Evolutionary conservation across 1,140 invertebrate species (phyloP).

Genomic region (Whitmania pigra): DNA sequence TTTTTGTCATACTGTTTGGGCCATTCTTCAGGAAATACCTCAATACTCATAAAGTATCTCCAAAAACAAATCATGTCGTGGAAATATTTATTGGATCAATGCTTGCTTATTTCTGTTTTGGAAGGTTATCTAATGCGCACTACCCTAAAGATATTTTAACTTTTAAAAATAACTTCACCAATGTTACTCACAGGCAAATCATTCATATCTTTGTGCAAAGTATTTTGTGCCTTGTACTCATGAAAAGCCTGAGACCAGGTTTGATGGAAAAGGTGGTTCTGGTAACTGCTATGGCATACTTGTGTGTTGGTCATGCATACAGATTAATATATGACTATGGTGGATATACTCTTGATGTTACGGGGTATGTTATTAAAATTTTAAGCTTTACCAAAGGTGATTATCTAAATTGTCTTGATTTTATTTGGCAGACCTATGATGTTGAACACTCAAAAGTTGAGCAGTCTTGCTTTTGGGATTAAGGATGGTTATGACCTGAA

Average conservation of each 20-base stretch:
- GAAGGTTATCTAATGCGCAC: constrained; percentile 29
- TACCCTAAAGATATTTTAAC: neutral
- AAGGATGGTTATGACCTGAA: constrained; percentile 62
- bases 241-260: constrained; percentile 28
- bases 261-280: constrained; percentile 32
- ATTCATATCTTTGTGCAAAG: neutral
- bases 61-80: constrained; percentile 28
- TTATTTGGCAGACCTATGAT: constrained; percentile 62
- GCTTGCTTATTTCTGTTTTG: constrained; percentile 36
- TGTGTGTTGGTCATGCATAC: constrained; percentile 71
- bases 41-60: constrained; percentile 24
- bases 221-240: constrained; percentile 25
- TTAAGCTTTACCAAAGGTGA: neutral
- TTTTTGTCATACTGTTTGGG: constrained; percentile 30
- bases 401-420: neutral
- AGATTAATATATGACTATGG: constrained; percentile 74
- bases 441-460: constrained; percentile 92
- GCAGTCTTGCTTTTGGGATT: constrained; percentile 74
- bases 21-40: constrained; percentile 31
- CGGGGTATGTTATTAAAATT: constrained; percentile 49
- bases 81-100: constrained; percentile 31
- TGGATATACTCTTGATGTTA: constrained; percentile 77
- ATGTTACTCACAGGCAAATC: neutral
- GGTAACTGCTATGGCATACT: constrained; percentile 56
- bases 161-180: neutral